Percentiles rank a stretch among this genome's conserved stretches.
phyloP scores from a whole-genome alignment of 2,113 vertebrate genomes.

The Crypturellus undulatus region DNA sequence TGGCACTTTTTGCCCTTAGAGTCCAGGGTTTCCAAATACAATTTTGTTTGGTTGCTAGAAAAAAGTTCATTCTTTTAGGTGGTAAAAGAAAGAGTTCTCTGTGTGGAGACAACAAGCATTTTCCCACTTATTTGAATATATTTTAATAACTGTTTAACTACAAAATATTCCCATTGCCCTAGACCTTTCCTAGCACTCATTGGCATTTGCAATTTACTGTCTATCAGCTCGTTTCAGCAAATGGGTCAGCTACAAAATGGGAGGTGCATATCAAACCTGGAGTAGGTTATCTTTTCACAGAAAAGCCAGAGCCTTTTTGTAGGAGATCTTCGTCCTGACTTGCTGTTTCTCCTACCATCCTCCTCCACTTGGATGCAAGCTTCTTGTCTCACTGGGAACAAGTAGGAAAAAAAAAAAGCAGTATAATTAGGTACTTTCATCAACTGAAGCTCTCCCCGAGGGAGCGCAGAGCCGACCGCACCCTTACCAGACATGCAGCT shows the following conservation, averaged over 20 bases:
- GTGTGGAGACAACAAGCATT: background rate
- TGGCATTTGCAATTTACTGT: background rate
- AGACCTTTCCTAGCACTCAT: background rate
- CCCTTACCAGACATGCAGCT: slow-evolving; percentile 48
- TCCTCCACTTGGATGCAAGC: slow-evolving; percentile 40
- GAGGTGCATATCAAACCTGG: background rate
- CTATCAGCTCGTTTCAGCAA: background rate
- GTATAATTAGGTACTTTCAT: slow-evolving; percentile 62
- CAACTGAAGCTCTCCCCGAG: slow-evolving; percentile 38
- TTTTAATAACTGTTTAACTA: background rate
- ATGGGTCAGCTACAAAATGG: background rate
- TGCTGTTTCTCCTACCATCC: slow-evolving; percentile 39
- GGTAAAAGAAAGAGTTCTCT: background rate
- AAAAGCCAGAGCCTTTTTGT: background rate
- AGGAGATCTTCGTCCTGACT: slow-evolving; percentile 40
- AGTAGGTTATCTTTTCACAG: background rate
- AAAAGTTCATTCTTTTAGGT: background rate
- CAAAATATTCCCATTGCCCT: background rate
- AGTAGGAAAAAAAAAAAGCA: background rate
- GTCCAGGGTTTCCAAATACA: background rate
- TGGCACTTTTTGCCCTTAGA: background rate
- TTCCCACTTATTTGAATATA: background rate
- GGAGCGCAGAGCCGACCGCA: background rate
- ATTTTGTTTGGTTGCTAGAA: background rate
- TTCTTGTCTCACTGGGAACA: slow-evolving; percentile 30